A percentile compares a stretch with the other conserved stretches of the same genome.
These are phyloP conservation scores for Poeciliopsis paucimaculata DNA, from an alignment of 2,797 vertebrate species.

Conservation along the genomic window DNA sequence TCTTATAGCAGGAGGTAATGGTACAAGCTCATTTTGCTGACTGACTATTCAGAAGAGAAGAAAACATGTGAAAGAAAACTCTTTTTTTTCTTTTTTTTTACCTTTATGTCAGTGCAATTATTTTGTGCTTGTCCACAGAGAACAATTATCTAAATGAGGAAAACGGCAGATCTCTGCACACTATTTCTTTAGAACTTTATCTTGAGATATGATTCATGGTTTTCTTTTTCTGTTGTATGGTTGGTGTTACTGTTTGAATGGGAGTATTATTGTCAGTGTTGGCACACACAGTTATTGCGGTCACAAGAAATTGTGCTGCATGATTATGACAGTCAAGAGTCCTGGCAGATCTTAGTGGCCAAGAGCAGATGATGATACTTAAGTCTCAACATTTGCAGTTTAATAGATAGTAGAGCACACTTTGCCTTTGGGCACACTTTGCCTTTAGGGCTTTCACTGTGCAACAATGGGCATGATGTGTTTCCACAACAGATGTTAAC, in stretches of 20 bases:
- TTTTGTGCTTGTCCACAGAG: not conserved
- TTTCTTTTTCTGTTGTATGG: not conserved
- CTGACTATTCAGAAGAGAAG: not conserved
- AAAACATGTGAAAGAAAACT: not conserved
- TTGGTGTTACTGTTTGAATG: not conserved
- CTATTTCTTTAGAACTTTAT: not conserved
- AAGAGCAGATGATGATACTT: not conserved
- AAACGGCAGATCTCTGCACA: not conserved
- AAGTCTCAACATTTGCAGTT: not conserved
- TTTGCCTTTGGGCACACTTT: not conserved
- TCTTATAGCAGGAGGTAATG: not conserved
- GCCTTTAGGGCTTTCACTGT: not conserved
- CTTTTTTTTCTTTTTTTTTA: not conserved
- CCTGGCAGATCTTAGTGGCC: not conserved
- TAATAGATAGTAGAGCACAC: not conserved
- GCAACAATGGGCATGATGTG: not conserved
- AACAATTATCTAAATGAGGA: not conserved
- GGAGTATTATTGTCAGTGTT: not conserved
- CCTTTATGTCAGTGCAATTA: not conserved
- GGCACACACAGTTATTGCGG: not conserved
- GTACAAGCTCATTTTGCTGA: not conserved
- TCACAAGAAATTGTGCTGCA: not conserved
- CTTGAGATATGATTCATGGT: not conserved
- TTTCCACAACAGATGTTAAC: not conserved
- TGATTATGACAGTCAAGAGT: not conserved